Base-by-base conservation (phyloP, 2,113 vertebrate species). In the Gasterosteus aculeatus region DNA sequence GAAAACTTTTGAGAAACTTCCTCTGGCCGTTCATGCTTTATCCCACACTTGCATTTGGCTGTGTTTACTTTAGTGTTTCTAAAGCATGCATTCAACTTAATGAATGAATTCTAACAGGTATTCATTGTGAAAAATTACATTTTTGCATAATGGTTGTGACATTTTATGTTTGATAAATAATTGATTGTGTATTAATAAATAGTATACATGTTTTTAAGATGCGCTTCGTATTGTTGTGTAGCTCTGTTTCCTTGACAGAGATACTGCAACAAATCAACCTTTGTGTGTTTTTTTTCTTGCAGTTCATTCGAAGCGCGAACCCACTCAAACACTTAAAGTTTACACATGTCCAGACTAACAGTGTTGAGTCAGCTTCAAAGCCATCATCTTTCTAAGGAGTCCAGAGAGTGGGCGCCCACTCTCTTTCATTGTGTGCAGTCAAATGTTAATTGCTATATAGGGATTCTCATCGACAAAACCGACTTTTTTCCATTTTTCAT, bases 301-400 rank as follows among this genome's bases (percentile, higher is more conserved):
- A 93, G 91, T 69, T 86, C 90, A 56, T 91, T 82, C 70, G 70
- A 87, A 54, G 73, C 10, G 1, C 80, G 78, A 88, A 4, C 15
- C 3, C 75, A 10, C 66, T 61, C 57, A 66, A 38, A 69, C 64
- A 2, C 56, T 41, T 53, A 10, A 59, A 59, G 10, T 12, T 47
- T 73, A 16, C 42, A 72, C 19, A 29, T 53, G 47, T 89, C 29
- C 56, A 80, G 73, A 72, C 69, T 59, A 69, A 63, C 44, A 44
- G 59, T 69, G 66, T 68, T 80, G 80, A 58, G 53, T 86, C 67
- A 57, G 47, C 69, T 78, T 77, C 29, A 72, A 67, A 81, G 73
- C 64, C 62, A 35, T 85, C 22, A 35, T 60, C 66, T 59, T 53
- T 29, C 60, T 73, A 67, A 61, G 51, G 77, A 69, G 72, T 71